Evolutionary conservation across 2,113 vertebrate species (phyloP).

Genomic region (Circaetus cinerascens): DNA sequence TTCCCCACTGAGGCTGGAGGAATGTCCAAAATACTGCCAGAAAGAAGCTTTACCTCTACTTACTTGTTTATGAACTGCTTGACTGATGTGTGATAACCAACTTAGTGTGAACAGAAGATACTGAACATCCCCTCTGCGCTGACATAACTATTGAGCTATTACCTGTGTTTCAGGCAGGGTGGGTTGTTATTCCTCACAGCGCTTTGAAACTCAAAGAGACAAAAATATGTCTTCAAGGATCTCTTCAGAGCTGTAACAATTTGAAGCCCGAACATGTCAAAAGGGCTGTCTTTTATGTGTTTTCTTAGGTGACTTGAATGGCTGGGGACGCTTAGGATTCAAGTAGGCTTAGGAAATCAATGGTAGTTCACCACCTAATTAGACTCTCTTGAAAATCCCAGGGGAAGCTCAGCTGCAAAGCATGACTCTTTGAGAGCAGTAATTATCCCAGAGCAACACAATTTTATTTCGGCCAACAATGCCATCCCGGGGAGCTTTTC

Average conservation of each 20-base stretch:
- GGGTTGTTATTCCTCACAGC: background rate
- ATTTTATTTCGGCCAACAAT: slow-evolving; percentile 30
- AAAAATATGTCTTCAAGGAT: background rate
- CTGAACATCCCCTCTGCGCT: background rate
- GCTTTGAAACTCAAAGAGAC: background rate
- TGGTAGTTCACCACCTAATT: slow-evolving; percentile 5
- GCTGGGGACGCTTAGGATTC: background rate
- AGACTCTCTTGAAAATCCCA: background rate
- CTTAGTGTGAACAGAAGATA: background rate
- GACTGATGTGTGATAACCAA: background rate
- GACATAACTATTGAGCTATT: background rate
- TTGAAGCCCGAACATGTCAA: background rate
- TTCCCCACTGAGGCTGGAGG: background rate
- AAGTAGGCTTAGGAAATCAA: slow-evolving; percentile 10
- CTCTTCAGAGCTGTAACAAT: background rate
- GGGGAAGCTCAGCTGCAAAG: background rate
- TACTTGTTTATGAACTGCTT: background rate
- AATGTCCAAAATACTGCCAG: background rate
- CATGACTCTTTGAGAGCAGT: background rate
- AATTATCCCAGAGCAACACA: background rate
- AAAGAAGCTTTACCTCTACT: background rate
- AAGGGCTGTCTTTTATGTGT: background rate
- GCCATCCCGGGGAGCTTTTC: background rate
- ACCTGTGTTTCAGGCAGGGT: background rate
- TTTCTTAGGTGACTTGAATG: background rate